phyloP scores from a whole-genome alignment of 2,797 vertebrate genomes.

The Phoeniculus purpureus region DNA sequence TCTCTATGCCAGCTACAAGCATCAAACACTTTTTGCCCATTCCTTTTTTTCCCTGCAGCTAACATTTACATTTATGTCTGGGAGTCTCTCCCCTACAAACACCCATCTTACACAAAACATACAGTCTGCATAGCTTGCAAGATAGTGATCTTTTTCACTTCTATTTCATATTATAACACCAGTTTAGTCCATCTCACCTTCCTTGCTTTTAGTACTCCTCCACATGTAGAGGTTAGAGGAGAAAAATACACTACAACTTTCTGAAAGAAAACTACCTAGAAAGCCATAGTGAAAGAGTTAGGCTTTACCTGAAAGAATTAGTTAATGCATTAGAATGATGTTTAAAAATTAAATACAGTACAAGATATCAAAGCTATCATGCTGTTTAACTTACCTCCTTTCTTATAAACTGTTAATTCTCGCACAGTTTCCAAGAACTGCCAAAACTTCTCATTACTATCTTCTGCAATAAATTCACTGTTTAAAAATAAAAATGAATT shows the following conservation, averaged over 20 bases:
- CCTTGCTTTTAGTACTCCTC: background rate
- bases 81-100: background rate
- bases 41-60: background rate
- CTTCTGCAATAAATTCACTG: conserved; percentile 97
- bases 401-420: conserved; percentile 92
- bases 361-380: background rate
- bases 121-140: background rate
- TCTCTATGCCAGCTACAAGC: background rate
- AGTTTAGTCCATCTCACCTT: background rate
- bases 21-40: background rate
- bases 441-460: conserved; percentile 97
- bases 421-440: conserved; percentile 96
- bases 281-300: background rate
- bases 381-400: conserved; percentile 84
- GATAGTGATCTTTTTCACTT: background rate
- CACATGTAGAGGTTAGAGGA: background rate
- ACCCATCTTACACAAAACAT: background rate
- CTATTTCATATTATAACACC: background rate
- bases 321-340: background rate
- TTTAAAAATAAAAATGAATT: conserved; percentile 58
- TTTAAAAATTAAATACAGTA: background rate
- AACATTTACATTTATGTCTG: background rate
- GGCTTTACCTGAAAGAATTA: background rate
- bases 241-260: background rate
- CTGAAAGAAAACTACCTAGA: background rate